Base-by-base conservation (phyloP, 2,888 invertebrate genomes). In the Yponomeuta sedellus region DNA sequence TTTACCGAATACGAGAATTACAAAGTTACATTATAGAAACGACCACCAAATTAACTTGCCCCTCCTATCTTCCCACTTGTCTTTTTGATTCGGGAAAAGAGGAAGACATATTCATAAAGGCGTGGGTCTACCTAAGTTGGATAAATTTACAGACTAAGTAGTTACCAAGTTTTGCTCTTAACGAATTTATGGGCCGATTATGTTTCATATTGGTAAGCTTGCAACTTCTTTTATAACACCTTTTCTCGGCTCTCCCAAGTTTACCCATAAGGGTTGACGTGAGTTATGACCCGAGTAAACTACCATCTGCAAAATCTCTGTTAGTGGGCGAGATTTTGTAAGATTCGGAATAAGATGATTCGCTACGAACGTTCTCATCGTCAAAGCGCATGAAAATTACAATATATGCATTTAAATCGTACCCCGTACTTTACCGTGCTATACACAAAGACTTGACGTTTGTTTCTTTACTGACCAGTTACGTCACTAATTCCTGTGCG, bases 111-210 rank as follows among this genome's bases (percentile, higher is more conserved):
- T 57, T 56, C 56, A 25, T 19, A 25, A 64, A 28, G n/a, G 10
- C 56, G 19, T 12, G 25, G 64, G 56, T 64, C 64, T 28, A 12
- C n/a, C 56, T 25, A n/a, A 28, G 19, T n/a, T 64, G 64, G 64
- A 28, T 56, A 28, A 20, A 57, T 56, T 57, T 57, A 56, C 64
- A 57, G 56, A n/a, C 25, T 12, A 3, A 39, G 56, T 57, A 64
- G 64, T 64, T 64, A 64, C 56, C 56, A 69, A 69, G 68, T 69
- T 68, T 68, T 65, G 69, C 68, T 69, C 69, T 68, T 70, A 70
- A 67, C 67, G 67, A 70, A 70, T 70, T 69, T 70, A 69, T 70
- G 67, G 61, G 57, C 66, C 64, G 64, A 64, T 64, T 64, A 64
- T 64, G 56, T 56, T 64, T 64, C 64, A 64, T 64, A 64, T 64